phyloP scores from a whole-genome alignment of 2,113 vertebrate species.

The Tachysurus fulvidraco region DNA sequence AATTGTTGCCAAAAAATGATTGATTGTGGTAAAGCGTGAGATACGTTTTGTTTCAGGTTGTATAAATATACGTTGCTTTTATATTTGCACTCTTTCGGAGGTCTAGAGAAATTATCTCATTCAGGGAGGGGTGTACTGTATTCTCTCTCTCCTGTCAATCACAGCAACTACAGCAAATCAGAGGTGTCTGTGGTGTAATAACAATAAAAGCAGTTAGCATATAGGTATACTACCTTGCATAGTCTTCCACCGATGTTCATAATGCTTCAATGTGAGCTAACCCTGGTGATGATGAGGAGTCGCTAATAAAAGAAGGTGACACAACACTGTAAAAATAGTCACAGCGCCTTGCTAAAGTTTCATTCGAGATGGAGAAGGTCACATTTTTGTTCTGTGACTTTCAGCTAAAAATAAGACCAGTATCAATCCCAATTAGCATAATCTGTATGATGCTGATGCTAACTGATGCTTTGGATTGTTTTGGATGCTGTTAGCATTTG shows the following conservation, averaged over 20 bases:
- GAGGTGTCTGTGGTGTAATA: neutral
- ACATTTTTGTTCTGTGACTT: neutral
- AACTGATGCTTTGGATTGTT: neutral
- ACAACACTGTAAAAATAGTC: neutral
- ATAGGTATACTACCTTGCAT: neutral
- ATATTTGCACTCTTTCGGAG: neutral
- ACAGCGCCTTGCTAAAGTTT: neutral
- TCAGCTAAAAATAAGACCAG: neutral
- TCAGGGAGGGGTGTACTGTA: neutral
- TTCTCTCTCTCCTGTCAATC: neutral
- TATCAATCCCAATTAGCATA: neutral
- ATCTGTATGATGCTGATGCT: neutral
- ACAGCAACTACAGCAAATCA: neutral
- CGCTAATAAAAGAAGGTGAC: conserved; percentile 16
- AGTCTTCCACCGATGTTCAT: neutral
- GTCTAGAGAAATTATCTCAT: neutral
- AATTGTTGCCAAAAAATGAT: neutral
- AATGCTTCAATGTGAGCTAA: neutral
- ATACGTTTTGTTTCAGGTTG: neutral
- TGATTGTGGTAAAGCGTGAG: neutral
- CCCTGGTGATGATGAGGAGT: neutral
- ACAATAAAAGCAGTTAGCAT: neutral
- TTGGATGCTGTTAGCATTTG: neutral
- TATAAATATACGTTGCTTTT: too few species aligned
- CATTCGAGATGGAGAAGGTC: neutral